These are phyloP conservation scores for Ophion ventricosus DNA, from an alignment of 2,888 invertebrate genomes.

Conservation along the genomic window DNA sequence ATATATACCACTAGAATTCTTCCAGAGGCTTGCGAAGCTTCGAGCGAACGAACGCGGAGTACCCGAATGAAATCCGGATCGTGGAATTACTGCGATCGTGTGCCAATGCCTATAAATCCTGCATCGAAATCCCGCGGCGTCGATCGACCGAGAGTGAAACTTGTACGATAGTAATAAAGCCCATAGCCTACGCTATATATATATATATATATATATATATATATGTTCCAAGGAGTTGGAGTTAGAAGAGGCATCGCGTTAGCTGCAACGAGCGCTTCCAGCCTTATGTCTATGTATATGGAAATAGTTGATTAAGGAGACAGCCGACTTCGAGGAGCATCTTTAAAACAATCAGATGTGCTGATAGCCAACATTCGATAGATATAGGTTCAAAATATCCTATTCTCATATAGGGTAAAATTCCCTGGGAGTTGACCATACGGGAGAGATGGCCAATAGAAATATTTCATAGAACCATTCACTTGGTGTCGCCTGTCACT, in stretches of 20 bases:
- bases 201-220: not conserved
- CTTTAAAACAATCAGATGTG: not conserved
- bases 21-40: constrained; percentile 15
- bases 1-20: not conserved
- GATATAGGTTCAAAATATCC: no score
- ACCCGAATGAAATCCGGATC: constrained; percentile 67
- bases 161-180: constrained; percentile 55
- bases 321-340: not conserved
- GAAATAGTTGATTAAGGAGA: not conserved
- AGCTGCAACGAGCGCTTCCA: not conserved
- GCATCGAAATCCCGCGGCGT: constrained; percentile 55
- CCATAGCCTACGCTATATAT: not conserved
- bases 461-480: no score
- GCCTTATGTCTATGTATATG: not conserved
- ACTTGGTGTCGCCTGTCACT: no score
- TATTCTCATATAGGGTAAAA: no score
- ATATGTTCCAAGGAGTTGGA: not conserved
- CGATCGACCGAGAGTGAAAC: constrained; percentile 63
- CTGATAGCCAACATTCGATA: no score
- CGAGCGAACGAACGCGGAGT: constrained; percentile 35
- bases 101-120: constrained; percentile 65
- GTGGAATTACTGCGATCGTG: constrained; percentile 67
- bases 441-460: no score
- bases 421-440: no score
- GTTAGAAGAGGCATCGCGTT: not conserved